These are phyloP conservation scores for Caenorhabditis brenneri DNA, from an alignment of 1,140 invertebrate species.

Conservation along the genomic window DNA sequence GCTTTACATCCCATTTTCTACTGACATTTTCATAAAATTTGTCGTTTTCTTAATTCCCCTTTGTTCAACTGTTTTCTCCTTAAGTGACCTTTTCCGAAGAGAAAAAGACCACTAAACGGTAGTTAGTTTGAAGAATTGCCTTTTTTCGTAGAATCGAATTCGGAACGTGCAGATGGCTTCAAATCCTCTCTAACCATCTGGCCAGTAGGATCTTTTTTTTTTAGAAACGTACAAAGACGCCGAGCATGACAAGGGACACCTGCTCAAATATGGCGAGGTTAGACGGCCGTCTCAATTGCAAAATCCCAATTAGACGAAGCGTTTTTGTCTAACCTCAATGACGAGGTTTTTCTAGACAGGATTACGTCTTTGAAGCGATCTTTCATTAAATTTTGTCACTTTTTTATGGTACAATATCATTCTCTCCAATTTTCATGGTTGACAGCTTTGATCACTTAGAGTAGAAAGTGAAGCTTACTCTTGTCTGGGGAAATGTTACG, in stretches of 20 bases:
- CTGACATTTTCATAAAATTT: neutral
- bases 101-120: conserved; percentile 3
- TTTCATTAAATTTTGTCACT: too few species aligned
- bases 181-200: neutral
- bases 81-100: neutral
- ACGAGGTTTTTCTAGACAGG: too few species aligned
- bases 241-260: neutral
- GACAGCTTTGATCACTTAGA: too few species aligned
- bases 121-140: conserved; percentile 13
- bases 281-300: neutral
- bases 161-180: neutral
- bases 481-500: too few species aligned
- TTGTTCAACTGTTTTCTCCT: neutral
- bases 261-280: neutral
- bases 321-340: too few species aligned
- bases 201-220: neutral
- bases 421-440: too few species aligned
- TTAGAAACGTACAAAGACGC: neutral
- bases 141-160: neutral
- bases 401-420: too few species aligned
- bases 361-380: too few species aligned
- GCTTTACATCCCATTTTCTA: neutral
- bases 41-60: neutral
- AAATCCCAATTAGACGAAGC: too few species aligned
- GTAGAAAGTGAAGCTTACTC: too few species aligned